Evolutionary conservation across 2,797 vertebrate species (phyloP).

Genomic region (Tiaroga cobitis): DNA sequence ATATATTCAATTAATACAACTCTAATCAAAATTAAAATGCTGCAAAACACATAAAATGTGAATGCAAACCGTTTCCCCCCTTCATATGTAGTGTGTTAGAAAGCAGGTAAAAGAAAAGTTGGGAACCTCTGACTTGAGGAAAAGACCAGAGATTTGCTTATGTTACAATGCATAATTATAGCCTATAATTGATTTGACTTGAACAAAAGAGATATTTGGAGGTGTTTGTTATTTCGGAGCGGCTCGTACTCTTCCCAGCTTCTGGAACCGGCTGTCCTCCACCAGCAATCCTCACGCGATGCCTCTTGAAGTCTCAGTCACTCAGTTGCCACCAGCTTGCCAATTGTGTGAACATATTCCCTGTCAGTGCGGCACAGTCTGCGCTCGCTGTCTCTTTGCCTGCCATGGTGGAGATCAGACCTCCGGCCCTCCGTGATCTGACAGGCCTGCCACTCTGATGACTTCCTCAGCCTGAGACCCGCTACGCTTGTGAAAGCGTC

Average conservation of each 20-base stretch:
- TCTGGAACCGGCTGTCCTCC: background rate
- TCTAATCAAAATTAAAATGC: background rate
- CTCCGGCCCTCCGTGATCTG: conserved; percentile 86
- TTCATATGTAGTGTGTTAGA: background rate
- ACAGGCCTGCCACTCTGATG: conserved; percentile 97
- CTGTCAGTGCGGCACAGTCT: conserved; percentile 88
- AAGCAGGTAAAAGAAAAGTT: background rate
- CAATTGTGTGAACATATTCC: conserved; percentile 96
- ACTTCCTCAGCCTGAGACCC: conserved; percentile 78
- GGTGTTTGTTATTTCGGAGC: background rate
- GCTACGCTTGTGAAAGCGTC: conserved; percentile 49
- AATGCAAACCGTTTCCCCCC: background rate
- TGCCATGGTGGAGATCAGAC: conserved; percentile 53
- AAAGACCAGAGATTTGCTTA: background rate
- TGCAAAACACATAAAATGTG: background rate
- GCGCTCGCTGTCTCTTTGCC: conserved; percentile 88
- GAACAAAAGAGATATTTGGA: background rate
- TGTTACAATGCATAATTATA: background rate
- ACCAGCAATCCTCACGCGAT: conserved; percentile 28
- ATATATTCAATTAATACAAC: background rate
- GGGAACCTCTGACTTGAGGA: background rate
- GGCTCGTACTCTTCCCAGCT: background rate
- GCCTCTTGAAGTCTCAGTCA: conserved; percentile 71
- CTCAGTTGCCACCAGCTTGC: conserved; percentile 89
- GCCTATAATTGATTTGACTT: background rate